phyloP scores from a whole-genome alignment of 1,140 invertebrate species.

The Halesus radiatus region DNA sequence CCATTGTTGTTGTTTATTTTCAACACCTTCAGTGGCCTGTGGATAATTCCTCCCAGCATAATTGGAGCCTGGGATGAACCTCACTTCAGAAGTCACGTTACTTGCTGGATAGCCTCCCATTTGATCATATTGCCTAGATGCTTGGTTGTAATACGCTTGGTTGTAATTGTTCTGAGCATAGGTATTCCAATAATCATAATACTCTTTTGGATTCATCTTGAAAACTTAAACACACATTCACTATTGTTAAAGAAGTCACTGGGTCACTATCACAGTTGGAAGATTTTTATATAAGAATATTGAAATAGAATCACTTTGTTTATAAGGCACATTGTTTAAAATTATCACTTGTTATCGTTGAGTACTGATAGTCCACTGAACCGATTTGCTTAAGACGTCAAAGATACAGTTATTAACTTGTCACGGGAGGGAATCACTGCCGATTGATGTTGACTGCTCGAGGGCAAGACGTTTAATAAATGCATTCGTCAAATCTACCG shows the following conservation, averaged over 20 bases:
- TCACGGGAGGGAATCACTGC: conserved; percentile 20
- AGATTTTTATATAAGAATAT: neutral
- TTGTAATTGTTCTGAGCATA: neutral
- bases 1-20: conserved; percentile 5
- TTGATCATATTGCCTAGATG: neutral
- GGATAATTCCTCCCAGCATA: neutral
- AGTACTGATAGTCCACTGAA: too few relatives aligned
- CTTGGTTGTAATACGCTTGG: neutral
- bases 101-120: neutral
- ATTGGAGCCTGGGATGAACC: neutral
- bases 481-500: too few relatives aligned
- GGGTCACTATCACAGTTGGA: neutral
- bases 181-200: neutral
- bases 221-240: neutral
- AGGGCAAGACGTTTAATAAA: too few relatives aligned
- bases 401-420: conserved; percentile 4
- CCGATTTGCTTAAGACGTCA: too few relatives aligned
- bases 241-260: neutral
- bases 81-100: neutral
- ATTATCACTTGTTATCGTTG: too few relatives aligned
- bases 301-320: neutral
- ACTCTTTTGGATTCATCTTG: neutral
- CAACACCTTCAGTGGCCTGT: neutral
- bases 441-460: conserved; percentile 34
- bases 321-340: neutral